A percentile compares a stretch with the other conserved stretches of the same genome.
Conservation (phyloP, 92 coral and sea anemone species). For the Epizoanthus illoricatus region DNA sequence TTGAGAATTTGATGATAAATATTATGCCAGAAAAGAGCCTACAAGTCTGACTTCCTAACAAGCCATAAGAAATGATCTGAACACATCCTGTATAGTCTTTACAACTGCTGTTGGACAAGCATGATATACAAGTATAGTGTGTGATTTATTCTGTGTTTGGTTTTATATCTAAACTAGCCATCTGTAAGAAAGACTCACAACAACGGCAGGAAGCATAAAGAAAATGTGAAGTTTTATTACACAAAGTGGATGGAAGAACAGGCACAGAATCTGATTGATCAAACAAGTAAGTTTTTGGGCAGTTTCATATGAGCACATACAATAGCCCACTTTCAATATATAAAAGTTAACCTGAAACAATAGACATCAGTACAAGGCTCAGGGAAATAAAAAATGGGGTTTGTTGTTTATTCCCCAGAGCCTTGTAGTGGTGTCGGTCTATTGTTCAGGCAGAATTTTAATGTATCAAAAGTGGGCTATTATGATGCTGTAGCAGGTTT, state of each 20-base stretch:
- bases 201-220: constrained; percentile 95
- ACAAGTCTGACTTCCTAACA: no score
- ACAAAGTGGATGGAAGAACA: constrained; percentile 99
- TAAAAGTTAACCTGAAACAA: no score
- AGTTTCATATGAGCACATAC: background rate
- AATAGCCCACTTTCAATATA: no score
- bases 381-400: no score
- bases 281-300: constrained; percentile 81
- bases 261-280: constrained; percentile 95
- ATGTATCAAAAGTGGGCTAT: no score
- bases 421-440: no score
- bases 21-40: no score
- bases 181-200: constrained; percentile 99
- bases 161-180: constrained; percentile 57
- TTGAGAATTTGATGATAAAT: no score
- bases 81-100: background rate
- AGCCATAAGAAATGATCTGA: background rate
- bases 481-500: no score
- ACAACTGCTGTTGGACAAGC: background rate
- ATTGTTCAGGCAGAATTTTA: no score
- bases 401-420: no score
- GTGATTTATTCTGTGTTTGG: background rate
- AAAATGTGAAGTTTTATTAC: constrained; percentile 91
- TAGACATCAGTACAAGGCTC: no score
- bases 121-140: background rate